Percentiles rank a stretch among this genome's conserved stretches.
Conservation (phyloP, 2,888 invertebrate genomes). For the Clostera curtula region DNA sequence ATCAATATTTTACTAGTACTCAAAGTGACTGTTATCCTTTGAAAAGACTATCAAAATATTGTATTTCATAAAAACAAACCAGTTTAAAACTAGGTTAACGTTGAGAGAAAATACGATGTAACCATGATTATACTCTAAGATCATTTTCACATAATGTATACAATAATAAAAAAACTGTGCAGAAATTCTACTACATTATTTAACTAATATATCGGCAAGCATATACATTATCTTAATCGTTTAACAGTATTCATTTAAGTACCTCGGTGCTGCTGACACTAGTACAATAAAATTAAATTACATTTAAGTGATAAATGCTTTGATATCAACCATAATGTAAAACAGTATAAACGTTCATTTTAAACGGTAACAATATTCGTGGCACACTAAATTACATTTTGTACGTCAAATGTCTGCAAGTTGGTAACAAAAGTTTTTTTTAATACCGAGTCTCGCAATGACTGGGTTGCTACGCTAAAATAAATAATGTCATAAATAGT, state of each 20-base stretch:
- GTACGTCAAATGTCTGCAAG: too few species aligned
- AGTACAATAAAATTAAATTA: constrained; percentile 28
- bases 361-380: constrained; percentile 33
- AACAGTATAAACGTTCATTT: constrained; percentile 14
- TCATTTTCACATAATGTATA: constrained; percentile 5
- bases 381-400: constrained; percentile 38
- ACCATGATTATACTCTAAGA: constrained; percentile 4
- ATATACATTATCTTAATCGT: too few species aligned
- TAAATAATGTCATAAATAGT: constrained; percentile 57
- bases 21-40: too few species aligned
- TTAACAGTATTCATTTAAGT: constrained; percentile 47
- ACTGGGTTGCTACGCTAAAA: constrained; percentile 45
- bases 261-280: constrained; percentile 46
- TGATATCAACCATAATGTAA: constrained; percentile 31
- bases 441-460: too few species aligned
- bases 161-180: not conserved
- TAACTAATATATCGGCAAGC: too few species aligned
- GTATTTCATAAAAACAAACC: too few species aligned
- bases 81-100: too few species aligned
- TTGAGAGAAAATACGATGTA: constrained; percentile 7
- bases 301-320: constrained; percentile 65
- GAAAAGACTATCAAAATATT: too few species aligned
- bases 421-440: too few species aligned
- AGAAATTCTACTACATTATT: not conserved
- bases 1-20: constrained; percentile 4